Conservation (phyloP, 2,888 invertebrate species). For the Nephrotoma appendiculata region DNA sequence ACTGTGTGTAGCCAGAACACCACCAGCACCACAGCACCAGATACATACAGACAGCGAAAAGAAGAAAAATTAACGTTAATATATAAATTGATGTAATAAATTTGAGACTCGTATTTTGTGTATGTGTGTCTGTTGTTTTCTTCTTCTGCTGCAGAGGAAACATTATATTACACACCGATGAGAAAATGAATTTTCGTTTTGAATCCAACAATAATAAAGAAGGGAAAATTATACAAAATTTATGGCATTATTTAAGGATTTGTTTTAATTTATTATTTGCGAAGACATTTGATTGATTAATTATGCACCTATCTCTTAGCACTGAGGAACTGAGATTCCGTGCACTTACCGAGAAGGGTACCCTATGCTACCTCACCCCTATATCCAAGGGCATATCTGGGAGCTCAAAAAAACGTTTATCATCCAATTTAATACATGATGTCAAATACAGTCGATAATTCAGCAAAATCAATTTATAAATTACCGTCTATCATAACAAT, state of each 20-base stretch:
- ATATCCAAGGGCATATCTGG: no score
- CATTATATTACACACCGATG: not conserved
- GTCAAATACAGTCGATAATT: no score
- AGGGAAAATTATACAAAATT: not conserved
- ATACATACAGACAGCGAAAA: not conserved
- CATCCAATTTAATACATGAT: no score
- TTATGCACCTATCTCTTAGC: not conserved
- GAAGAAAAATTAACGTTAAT: constrained; percentile 2
- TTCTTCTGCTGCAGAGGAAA: not conserved
- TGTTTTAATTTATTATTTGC: not conserved
- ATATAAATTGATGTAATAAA: constrained; percentile 4
- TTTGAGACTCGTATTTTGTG: not conserved
- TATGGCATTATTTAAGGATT: not conserved
- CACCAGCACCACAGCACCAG: not conserved
- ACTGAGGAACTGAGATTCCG: no score
- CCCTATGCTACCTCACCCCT: no score
- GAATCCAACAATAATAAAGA: not conserved
- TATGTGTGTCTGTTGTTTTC: not conserved
- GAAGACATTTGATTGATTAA: not conserved
- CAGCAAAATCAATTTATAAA: no score
- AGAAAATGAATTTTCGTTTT: not conserved
- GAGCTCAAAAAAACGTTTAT: no score
- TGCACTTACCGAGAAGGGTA: no score
- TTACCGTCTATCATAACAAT: no score
- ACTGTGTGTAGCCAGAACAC: not conserved